A percentile compares a stretch with the other conserved stretches of the same genome.
Evolutionary conservation across 2,888 invertebrate species (phyloP).

Genomic region (Thymelicus acteon): DNA sequence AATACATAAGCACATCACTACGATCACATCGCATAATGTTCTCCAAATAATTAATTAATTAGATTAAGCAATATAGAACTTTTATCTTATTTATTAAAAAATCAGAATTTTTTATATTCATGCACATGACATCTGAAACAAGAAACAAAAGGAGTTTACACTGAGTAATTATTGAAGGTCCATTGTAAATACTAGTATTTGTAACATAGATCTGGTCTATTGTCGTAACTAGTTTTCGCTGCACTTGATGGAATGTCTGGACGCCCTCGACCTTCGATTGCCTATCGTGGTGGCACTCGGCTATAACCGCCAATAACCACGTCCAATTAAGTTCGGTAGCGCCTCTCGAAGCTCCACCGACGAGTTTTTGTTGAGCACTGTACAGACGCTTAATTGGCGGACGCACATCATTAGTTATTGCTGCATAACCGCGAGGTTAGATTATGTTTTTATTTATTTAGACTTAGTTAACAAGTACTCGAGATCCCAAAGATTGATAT

Average conservation of each 20-base stretch:
- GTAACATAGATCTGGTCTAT: slow-evolving; percentile 37
- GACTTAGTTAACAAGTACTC: not conserved
- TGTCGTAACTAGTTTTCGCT: not conserved
- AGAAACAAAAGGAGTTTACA: too few species aligned
- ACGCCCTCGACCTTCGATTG: slow-evolving; percentile 62
- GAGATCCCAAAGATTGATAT: not conserved
- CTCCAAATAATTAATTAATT: too few species aligned
- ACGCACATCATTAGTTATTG: slow-evolving; percentile 75
- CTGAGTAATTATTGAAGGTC: too few species aligned
- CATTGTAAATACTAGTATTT: too few species aligned
- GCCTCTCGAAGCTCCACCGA: slow-evolving; percentile 67
- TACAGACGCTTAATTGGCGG: slow-evolving; percentile 75
- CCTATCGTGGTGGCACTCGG: slow-evolving; percentile 57
- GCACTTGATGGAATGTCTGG: slow-evolving; percentile 40
- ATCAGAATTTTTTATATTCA: too few species aligned
- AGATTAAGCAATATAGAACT: too few species aligned
- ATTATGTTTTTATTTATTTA: slow-evolving; percentile 17
- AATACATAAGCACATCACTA: too few species aligned
- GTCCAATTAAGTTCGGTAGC: slow-evolving; percentile 82
- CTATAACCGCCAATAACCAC: slow-evolving; percentile 68
- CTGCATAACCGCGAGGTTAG: slow-evolving; percentile 47
- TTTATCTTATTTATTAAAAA: too few species aligned
- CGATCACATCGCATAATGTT: too few species aligned
- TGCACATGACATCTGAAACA: too few species aligned
- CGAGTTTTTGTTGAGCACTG: slow-evolving; percentile 74